Base-by-base conservation (phyloP, 2,797 vertebrate species). In the Anas bahamensis region DNA sequence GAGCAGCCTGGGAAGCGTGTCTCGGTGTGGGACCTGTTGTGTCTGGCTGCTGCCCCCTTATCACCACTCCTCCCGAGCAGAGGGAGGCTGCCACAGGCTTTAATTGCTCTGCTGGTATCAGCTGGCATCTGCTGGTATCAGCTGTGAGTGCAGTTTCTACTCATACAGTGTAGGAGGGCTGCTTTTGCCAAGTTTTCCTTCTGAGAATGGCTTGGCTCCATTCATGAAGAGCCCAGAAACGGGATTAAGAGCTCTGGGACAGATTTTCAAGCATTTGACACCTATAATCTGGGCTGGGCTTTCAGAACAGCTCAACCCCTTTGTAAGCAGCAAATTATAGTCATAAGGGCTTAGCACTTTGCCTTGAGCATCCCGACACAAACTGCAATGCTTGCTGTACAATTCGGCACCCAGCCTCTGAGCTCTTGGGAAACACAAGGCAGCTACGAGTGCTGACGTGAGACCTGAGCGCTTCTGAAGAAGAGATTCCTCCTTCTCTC, bases 381-480 rank as follows among this genome's bases (percentile, higher is more conserved):
- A 63, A 63, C 17, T 29, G 37, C 37, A 29, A 10, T 7, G 18
- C 11, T 68, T 57, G 57, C 61, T 68, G 57, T 42, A 29, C 33
- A 64, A 33, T 21, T 7, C 37, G 46, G 46, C 64, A 69, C 21
- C 17, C 48, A 57, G 21, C 1, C 56, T 72, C 42, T 21, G 18
- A 55, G 44, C 19, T 15, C 10, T 11, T 39, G 69, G 31, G 42
- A 52, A 50, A 64, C 71, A 9, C 41, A 60, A 26, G 11, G 11
- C 41, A n/a, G 2, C 22, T 29, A 52, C 0, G 1, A 35, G 33
- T 22, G 61, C 78, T 82, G 69, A n/a, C 0, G 0, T 17, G 28
- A 82, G 74, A 79, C 5, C 15, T 13, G 42, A 76, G 17, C 21
- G 57, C 50, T 85, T 41, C 71, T 64, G 69, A 57, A 44, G 53